Percentiles rank a stretch among this genome's conserved stretches.
Evolutionary conservation across 53 echinoderm and acorn worm species (phyloP).

Genomic region (Luidia sarsii): DNA sequence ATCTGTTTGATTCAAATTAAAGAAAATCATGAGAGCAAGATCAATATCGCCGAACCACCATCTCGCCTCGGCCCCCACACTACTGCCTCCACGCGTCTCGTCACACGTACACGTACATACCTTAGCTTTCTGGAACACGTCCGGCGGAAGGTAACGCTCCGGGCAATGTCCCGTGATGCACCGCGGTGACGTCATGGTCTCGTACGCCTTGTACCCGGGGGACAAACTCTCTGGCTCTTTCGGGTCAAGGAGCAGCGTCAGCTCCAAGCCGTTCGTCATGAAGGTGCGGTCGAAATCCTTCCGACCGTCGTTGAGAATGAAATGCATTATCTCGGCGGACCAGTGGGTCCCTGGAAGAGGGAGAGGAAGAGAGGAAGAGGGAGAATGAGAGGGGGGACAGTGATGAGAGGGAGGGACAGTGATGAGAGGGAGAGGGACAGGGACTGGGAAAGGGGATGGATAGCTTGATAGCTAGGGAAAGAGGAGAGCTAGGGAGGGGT

Average conservation of each 20-base stretch:
- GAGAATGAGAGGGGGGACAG: too few relatives aligned
- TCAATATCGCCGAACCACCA: too few relatives aligned
- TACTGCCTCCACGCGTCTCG: too few relatives aligned
- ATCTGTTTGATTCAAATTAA: too few relatives aligned
- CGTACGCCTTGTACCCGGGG: slow-evolving; percentile 45
- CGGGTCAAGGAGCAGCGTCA: slow-evolving; percentile 41
- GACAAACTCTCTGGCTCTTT: slow-evolving; percentile 13
- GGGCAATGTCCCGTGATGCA: slow-evolving; percentile 48
- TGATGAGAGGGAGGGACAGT: too few relatives aligned
- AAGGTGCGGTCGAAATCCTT: slow-evolving; percentile 60
- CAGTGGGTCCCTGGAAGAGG: slow-evolving; percentile 83
- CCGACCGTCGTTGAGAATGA: slow-evolving; percentile 43
- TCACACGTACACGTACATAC: slow-evolving; percentile 34
- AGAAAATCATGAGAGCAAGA: too few relatives aligned
- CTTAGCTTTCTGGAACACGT: slow-evolving; percentile 56
- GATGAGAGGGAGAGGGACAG: too few relatives aligned
- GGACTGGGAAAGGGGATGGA: too few relatives aligned
- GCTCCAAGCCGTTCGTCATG: slow-evolving; percentile 55
- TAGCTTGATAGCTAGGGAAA: too few relatives aligned
- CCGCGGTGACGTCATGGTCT: slow-evolving; percentile 38
- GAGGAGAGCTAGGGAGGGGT: too few relatives aligned
- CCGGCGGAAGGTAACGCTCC: slow-evolving; percentile 46
- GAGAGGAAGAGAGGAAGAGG: too few relatives aligned
- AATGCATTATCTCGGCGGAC: slow-evolving; percentile 58
- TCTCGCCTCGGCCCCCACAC: too few relatives aligned